Evolutionary conservation across 2,113 vertebrate genomes (phyloP).

Genomic region (Machaerirhynchus nigripectus): DNA sequence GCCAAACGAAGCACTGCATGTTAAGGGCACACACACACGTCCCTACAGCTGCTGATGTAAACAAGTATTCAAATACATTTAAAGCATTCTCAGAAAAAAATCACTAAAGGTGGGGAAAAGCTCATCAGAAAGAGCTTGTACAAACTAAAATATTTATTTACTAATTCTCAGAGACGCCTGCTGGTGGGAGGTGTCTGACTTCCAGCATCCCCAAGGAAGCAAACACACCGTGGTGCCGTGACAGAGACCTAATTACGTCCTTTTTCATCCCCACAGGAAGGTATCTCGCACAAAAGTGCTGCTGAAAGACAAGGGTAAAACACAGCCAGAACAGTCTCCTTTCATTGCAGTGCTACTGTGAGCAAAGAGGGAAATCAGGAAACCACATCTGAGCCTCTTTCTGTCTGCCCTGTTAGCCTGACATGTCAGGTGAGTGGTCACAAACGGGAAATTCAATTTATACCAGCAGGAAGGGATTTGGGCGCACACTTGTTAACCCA

Average conservation of each 20-base stretch:
- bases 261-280: neutral
- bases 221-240: neutral
- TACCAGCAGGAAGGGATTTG: neutral
- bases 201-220: neutral
- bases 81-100: neutral
- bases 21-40: neutral
- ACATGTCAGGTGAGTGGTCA: neutral
- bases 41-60: neutral
- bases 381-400: rapidly evolving
- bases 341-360: neutral
- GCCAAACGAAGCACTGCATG: neutral
- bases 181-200: neutral
- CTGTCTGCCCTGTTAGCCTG: neutral
- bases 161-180: neutral
- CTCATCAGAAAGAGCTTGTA: neutral
- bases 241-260: neutral
- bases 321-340: neutral
- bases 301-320: neutral
- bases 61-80: neutral
- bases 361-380: neutral
- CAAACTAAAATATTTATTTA: neutral
- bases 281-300: neutral
- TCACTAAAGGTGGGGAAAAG: neutral
- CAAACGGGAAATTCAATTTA: neutral
- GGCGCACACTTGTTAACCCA: neutral